Base-by-base conservation (phyloP, 2,888 invertebrate genomes). In the Gymnosoma rotundatum region DNA sequence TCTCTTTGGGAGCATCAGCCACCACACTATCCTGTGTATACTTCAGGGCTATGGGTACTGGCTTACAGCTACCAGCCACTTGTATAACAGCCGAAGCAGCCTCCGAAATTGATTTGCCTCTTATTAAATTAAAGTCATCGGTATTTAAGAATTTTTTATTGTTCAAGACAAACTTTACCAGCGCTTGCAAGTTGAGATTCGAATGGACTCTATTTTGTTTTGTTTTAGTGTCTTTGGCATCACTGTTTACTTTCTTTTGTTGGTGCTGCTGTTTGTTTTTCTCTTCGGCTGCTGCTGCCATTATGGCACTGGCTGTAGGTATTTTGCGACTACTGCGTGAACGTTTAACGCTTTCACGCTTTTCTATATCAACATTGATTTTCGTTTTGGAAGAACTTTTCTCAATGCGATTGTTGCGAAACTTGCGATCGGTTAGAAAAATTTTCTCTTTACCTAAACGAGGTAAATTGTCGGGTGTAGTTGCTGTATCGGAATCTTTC, bases 311-410 rank as follows among this genome's bases (percentile, higher is more conserved):
- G 1, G 88, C 87, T 6, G 89, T 88, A 12, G 89, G 88, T 25
- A 89, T 87, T 86, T 90, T 91, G 18, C 90, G 88, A 12, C 85
- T 87, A 66, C 87, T 89, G 4, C 88, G 88, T n/a, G 88, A 88
- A 10, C 86, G 86, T 48, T 89, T 89, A 8, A 88, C 69, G 74
- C 88, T 89, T 42, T 89, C 89, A 12, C 89, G 86, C 58, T 89
- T 88, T 32, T 89, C 90, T 14, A 89, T 78, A 64, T 89, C 89
- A 61, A 76, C 69, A n/a, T 83, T 67, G 1, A 91, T 87, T 88
- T 91, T 91, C 7, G 88, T 89, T 82, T 91, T 91, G 0, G 91
- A 91, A 12, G 91, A 89, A 78, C 91, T 91, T 83, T 91, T 91
- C 86, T 90, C 90, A 42, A 91, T 89, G 48, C 91, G 90, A 87